These are phyloP conservation scores for Stomorhina lunata DNA, from an alignment of 2,888 invertebrate genomes.

Conservation along the genomic window DNA sequence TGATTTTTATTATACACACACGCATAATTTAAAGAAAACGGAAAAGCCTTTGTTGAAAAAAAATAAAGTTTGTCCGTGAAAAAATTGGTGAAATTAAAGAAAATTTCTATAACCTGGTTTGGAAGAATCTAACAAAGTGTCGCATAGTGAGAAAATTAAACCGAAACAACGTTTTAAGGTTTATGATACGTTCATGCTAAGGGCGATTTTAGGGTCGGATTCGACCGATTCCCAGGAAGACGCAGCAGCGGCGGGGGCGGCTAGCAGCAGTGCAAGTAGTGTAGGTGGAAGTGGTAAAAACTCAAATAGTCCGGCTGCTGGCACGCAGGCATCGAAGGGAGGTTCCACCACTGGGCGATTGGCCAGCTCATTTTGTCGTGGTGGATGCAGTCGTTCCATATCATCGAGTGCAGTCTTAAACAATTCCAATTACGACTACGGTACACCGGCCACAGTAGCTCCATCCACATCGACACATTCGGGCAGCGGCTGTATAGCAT, in stretches of 20 bases:
- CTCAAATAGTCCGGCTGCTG: constrained; percentile 62
- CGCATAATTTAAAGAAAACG: constrained; percentile 12
- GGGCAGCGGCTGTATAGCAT: constrained; percentile 55
- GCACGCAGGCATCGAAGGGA: too few relatives aligned
- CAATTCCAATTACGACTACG: constrained; percentile 54
- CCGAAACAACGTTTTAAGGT: constrained; percentile 73
- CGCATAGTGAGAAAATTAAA: constrained; percentile 68
- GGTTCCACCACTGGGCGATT: constrained; percentile 56
- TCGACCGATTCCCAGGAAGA: constrained; percentile 75
- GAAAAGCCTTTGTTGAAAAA: background rate
- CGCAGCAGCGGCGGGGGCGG: constrained; percentile 66
- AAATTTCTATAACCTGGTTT: background rate
- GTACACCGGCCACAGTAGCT: constrained; percentile 59
- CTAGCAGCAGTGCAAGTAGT: constrained; percentile 61
- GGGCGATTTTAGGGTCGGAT: constrained; percentile 76
- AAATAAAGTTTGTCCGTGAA: background rate
- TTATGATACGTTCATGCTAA: constrained; percentile 79
- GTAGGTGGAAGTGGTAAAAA: constrained; percentile 61
- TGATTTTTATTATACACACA: constrained; percentile 57
- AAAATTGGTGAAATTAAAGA: too few relatives aligned
- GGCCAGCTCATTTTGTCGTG: constrained; percentile 48
- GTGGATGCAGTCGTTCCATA: constrained; percentile 54
- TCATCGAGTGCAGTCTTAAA: constrained; percentile 57
- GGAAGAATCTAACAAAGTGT: constrained; percentile 64
- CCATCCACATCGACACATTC: constrained; percentile 27